A percentile compares a stretch with the other conserved stretches of the same genome.
Evolutionary conservation across 2,797 vertebrate genomes (phyloP).

Genomic region (Coracias cyanogaster): DNA sequence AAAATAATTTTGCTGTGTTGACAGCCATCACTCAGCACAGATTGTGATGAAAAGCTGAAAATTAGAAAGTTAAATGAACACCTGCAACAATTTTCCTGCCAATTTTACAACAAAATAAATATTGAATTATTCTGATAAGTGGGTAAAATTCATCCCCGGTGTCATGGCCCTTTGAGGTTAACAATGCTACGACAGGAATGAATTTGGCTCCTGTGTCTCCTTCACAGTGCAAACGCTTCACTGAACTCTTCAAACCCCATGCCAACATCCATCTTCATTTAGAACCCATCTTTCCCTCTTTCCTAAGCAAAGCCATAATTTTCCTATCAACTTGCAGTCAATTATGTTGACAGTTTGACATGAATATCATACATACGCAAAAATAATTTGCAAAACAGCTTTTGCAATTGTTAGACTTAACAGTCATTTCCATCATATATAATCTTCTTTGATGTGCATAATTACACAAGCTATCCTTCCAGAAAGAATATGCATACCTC

Average conservation of each 20-base stretch:
- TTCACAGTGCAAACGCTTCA: slow-evolving; percentile 9
- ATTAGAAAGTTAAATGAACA: slow-evolving; percentile 71
- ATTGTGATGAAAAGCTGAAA: slow-evolving; percentile 65
- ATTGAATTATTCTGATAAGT: slow-evolving; percentile 63
- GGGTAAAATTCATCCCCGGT: slow-evolving; percentile 62
- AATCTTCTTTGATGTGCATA: neutral
- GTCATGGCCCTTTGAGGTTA: slow-evolving; percentile 43
- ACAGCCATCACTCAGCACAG: slow-evolving; percentile 74
- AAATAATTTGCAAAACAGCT: slow-evolving; percentile 52
- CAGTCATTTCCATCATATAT: neutral
- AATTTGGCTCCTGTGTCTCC: slow-evolving; percentile 26
- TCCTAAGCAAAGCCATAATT: slow-evolving; percentile 31
- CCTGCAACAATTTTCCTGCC: slow-evolving; percentile 67
- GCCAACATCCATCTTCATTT: slow-evolving; percentile 65
- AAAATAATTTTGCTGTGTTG: slow-evolving; percentile 72
- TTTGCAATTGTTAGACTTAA: slow-evolving; percentile 6
- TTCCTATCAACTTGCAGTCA: slow-evolving; percentile 35
- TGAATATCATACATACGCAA: neutral
- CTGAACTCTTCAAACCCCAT: slow-evolving; percentile 19
- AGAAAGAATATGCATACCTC: neutral
- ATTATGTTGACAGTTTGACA: slow-evolving; percentile 24
- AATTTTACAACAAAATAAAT: slow-evolving; percentile 71
- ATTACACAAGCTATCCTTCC: neutral
- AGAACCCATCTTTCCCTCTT: slow-evolving; percentile 54
- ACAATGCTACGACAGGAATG: neutral